Conservation (phyloP, 2,113 vertebrate genomes). For the Myrmecophaga tridactyla region DNA sequence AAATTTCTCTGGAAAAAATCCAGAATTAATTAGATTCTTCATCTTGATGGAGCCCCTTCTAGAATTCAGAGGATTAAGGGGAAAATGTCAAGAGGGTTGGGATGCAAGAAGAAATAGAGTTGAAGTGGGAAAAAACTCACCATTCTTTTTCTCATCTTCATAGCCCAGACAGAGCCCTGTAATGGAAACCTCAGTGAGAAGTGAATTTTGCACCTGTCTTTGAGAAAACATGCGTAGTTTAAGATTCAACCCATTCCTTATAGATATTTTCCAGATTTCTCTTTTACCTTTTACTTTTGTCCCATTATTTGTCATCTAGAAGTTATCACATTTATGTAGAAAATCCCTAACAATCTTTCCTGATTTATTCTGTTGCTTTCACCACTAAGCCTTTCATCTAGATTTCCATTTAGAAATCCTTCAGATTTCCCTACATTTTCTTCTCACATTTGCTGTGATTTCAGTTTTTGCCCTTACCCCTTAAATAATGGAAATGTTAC, state of each 20-base stretch:
- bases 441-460: neutral
- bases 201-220: accelerated
- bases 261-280: neutral
- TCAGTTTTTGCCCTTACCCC: neutral
- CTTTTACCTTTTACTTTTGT: neutral
- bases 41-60: neutral
- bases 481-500: neutral
- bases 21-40: neutral
- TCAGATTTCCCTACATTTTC: neutral
- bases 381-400: neutral
- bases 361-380: neutral
- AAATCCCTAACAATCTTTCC: neutral
- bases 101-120: neutral
- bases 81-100: neutral
- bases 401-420: neutral
- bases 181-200: constrained; percentile 36
- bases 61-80: neutral
- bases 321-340: neutral
- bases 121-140: constrained; percentile 12
- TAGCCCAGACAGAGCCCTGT: constrained; percentile 52
- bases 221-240: neutral
- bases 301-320: neutral
- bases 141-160: neutral
- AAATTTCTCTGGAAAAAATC: constrained; percentile 34
- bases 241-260: neutral